Conservation (phyloP, 2,888 invertebrate species). For the Suillia variegata region DNA sequence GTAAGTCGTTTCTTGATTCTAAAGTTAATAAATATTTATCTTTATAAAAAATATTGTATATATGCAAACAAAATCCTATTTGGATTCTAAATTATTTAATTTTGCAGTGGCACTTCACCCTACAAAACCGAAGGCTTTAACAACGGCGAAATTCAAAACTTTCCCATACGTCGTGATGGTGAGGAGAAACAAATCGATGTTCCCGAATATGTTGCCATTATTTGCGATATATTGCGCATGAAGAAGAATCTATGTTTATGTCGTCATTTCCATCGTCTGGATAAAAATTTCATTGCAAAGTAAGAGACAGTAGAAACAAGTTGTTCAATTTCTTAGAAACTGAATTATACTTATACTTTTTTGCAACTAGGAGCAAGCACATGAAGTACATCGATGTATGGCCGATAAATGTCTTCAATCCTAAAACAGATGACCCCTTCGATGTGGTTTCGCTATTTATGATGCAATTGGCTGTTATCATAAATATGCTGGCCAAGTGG, state of each 20-base stretch:
- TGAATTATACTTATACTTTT: conserved; percentile 9
- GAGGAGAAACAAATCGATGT: conserved; percentile 62
- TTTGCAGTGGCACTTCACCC: conserved; percentile 64
- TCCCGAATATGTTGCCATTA: conserved; percentile 80
- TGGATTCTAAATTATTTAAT: not conserved
- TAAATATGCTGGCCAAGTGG: conserved; percentile 90
- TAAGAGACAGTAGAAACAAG: conserved; percentile 55
- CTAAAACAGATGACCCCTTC: conserved; percentile 78
- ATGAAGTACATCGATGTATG: conserved; percentile 93
- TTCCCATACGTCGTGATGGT: conserved; percentile 64
- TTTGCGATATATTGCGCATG: conserved; percentile 87
- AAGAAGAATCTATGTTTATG: conserved; percentile 95
- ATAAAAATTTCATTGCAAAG: conserved; percentile 78
- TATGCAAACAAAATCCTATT: not conserved
- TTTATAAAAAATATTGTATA: not conserved
- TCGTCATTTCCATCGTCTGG: conserved; percentile 84
- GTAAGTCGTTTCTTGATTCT: conserved; percentile 58
- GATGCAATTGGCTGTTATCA: conserved; percentile 94
- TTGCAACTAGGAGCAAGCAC: conserved; percentile 59
- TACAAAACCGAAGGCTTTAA: conserved; percentile 68
- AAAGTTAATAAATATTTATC: not conserved
- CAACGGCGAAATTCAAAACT: conserved; percentile 61
- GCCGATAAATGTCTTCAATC: conserved; percentile 91
- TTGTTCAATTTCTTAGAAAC: not conserved
- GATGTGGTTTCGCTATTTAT: conserved; percentile 93